Evolutionary conservation across 2,113 vertebrate genomes (phyloP), one percentile per base, ranked within the genome.

Genomic region (Meriones unguiculatus): DNA sequence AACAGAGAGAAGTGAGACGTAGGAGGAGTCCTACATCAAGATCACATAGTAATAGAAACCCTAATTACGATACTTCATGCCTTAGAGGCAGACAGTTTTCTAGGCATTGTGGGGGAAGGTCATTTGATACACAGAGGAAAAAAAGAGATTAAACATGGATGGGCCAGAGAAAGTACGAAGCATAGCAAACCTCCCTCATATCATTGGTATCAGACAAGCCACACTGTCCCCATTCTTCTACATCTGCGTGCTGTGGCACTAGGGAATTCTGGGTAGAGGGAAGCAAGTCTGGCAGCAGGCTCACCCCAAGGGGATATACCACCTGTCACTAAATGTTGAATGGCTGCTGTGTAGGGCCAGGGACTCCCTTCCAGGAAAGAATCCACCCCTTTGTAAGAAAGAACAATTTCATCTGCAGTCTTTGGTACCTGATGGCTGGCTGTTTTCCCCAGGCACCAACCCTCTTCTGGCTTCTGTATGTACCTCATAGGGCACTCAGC

Each of bases 51-150:
- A n/a, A 24, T 81, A 81, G 32, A 81, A 81, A 81, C 54, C 10
- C 54, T 81, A 81, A 57, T 32, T 59, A n/a, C 13, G 54, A 13
- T 54, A 81, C 52, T 81, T n/a, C 52, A 7, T 3, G 1, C 24
- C 62, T 59, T 78, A 30, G 32, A 22, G 59, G 50, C 41, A 62
- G 20, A 28, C 0, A 1, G 35, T 93, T 87, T 91, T 0, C 54
- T 90, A 67, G 80, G 69, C 93, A 84, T 12, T 90, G 64, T 32
- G n/a, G 24, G 77, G 67, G 92, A 90, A 94, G 64, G 87, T 91
- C 15, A 13, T 20, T 57, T 72, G 38, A 81, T 87, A 32, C 52
- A 32, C 46, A 72, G 35, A 38, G n/a, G 62, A 54, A 84, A 46
- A 25, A 86, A 70, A 38, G 46, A 72, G 89, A 80, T 81, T 75